A percentile compares a stretch with the other conserved stretches of the same genome.
phyloP scores from a whole-genome alignment of 2,888 invertebrate species.

The Apantesis nais region DNA sequence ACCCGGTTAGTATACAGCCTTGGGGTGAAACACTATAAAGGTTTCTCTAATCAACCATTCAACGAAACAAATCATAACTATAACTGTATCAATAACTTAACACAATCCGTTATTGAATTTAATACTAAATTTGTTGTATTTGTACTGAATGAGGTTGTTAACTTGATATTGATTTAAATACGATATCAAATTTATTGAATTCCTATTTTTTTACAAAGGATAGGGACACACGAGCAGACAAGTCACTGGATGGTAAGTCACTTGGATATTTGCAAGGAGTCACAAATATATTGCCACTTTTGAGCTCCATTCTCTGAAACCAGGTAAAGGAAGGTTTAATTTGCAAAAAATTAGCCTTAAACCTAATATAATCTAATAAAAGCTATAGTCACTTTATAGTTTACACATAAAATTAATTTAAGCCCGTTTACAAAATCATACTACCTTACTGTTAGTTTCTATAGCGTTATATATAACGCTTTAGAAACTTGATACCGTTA shows the following conservation, averaged over 20 bases:
- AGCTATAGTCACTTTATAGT: neutral
- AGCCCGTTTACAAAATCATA: neutral
- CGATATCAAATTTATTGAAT: too few relatives aligned
- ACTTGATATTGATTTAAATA: conserved; percentile 5
- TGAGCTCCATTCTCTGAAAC: too few relatives aligned
- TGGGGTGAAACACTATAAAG: conserved; percentile 44
- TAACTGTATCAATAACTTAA: conserved; percentile 52
- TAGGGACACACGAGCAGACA: too few relatives aligned
- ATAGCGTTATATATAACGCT: neutral
- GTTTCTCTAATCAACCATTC: conserved; percentile 50
- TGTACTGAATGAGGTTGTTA: neutral
- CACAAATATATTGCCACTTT: too few relatives aligned
- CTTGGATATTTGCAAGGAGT: too few relatives aligned
- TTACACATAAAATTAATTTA: neutral
- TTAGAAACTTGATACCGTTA: neutral
- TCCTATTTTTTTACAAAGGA: too few relatives aligned
- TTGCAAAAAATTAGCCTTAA: neutral
- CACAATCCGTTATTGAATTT: conserved; percentile 48
- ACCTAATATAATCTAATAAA: neutral
- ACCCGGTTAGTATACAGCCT: conserved; percentile 48
- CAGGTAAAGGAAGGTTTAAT: neutral
- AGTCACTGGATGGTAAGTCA: too few relatives aligned
- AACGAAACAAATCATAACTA: conserved; percentile 47
- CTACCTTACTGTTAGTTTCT: neutral
- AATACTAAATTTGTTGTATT: conserved; percentile 15